These are phyloP conservation scores for Cliona cf. orientalis DNA, from an alignment of 37 sponge, comb jelly and placozoan genomes.

Conservation along the genomic window DNA sequence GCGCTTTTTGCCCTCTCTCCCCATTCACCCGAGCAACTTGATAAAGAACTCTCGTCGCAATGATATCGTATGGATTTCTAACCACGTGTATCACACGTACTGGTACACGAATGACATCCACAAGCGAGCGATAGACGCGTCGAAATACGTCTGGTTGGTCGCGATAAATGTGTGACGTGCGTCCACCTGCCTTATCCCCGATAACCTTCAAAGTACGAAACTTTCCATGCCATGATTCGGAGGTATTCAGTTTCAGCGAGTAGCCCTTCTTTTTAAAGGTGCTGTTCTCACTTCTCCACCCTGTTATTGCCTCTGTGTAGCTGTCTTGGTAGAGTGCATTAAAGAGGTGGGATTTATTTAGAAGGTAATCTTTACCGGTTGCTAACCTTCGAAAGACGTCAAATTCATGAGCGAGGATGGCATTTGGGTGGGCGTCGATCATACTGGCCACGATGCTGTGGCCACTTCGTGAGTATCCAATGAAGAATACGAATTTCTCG, in stretches of 20 bases:
- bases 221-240: constrained; percentile 35
- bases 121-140: background rate
- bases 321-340: constrained; percentile 35
- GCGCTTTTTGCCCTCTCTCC: background rate
- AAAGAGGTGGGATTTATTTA: background rate
- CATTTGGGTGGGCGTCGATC: constrained; percentile 69
- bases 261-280: constrained; percentile 14
- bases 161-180: background rate
- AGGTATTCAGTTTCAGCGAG: background rate
- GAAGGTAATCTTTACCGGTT: background rate
- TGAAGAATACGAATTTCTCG: constrained; percentile 54
- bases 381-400: constrained; percentile 24
- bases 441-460: constrained; percentile 69
- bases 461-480: constrained; percentile 67
- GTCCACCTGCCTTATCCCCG: constrained; percentile 43
- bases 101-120: constrained; percentile 1
- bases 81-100: constrained; percentile 31
- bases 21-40: background rate
- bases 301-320: background rate
- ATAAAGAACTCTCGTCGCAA: constrained; percentile 31
- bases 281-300: constrained; percentile 19
- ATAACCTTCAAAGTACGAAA: constrained; percentile 16
- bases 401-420: constrained; percentile 56
- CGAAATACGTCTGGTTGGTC: background rate
- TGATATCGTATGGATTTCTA: constrained; percentile 55